These are phyloP conservation scores for Murina feae DNA, from an alignment of 2,113 vertebrate genomes.

Conservation along the genomic window DNA sequence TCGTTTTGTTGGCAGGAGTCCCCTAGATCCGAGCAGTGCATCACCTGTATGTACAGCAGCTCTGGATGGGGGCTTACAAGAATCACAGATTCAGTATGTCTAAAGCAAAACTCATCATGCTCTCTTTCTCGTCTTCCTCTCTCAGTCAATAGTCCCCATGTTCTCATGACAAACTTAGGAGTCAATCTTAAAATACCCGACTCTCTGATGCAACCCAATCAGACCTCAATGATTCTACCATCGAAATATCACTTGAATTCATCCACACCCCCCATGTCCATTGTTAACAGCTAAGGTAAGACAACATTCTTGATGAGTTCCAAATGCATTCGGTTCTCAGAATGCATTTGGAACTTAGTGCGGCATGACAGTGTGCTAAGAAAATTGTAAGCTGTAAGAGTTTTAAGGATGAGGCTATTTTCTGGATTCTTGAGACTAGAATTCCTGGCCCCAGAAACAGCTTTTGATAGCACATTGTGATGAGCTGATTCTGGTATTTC, in stretches of 20 bases:
- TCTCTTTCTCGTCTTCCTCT: not conserved
- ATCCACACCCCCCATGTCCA: not conserved
- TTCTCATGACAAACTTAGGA: not conserved
- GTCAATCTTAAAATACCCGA: not conserved
- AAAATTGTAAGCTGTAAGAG: not conserved
- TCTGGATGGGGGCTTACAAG: not conserved
- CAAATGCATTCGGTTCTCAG: not conserved
- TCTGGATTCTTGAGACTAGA: not conserved
- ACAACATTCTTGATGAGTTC: not conserved
- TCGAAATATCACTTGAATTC: not conserved
- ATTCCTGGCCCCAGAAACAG: not conserved
- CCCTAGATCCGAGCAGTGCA: fast-evolving
- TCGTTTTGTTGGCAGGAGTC: not conserved
- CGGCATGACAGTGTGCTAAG: not conserved
- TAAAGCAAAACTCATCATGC: not conserved
- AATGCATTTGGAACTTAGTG: no score
- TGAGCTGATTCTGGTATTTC: not conserved
- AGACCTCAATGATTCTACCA: not conserved
- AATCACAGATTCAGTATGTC: not conserved
- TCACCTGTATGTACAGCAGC: not conserved
- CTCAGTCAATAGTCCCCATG: not conserved
- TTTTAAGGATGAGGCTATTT: not conserved
- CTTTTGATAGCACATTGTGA: not conserved
- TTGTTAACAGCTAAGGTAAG: not conserved
- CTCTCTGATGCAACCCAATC: not conserved